Evolutionary conservation across 2,797 vertebrate genomes (phyloP).

Genomic region (Perodicticus potto): DNA sequence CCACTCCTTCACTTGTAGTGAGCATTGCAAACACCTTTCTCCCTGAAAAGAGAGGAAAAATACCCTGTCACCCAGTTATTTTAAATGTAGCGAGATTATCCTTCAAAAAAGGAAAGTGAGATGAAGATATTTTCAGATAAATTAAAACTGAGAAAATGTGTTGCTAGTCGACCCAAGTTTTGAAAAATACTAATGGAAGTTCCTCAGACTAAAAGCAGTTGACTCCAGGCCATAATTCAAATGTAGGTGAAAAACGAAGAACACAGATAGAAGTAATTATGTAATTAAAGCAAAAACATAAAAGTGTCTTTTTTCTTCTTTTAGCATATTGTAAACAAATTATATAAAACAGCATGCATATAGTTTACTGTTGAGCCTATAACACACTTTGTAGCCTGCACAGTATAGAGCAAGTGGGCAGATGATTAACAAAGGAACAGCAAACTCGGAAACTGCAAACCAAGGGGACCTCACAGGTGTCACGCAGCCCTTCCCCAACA

Average conservation of each 20-base stretch:
- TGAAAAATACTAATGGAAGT: background rate
- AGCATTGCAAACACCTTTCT: background rate
- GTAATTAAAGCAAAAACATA: no score
- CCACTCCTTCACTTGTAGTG: background rate
- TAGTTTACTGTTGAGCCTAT: no score
- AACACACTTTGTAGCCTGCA: no score
- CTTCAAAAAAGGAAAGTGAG: background rate
- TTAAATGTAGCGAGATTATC: background rate
- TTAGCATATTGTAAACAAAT: no score
- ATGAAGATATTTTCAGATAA: background rate
- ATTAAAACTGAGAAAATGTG: background rate
- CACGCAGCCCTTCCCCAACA: background rate
- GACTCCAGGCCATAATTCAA: no score
- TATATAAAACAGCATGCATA: background rate
- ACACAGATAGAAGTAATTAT: background rate
- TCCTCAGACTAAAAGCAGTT: background rate
- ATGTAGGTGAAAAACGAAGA: background rate
- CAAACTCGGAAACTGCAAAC: background rate
- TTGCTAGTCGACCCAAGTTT: background rate
- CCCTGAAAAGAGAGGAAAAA: background rate
- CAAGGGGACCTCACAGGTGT: no score
- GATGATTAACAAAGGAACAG: background rate
- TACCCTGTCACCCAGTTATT: fast-evolving
- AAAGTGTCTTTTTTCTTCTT: background rate
- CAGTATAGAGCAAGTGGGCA: background rate